Evolutionary conservation across 2,888 invertebrate species (phyloP).

Genomic region (Ellobium chinense): DNA sequence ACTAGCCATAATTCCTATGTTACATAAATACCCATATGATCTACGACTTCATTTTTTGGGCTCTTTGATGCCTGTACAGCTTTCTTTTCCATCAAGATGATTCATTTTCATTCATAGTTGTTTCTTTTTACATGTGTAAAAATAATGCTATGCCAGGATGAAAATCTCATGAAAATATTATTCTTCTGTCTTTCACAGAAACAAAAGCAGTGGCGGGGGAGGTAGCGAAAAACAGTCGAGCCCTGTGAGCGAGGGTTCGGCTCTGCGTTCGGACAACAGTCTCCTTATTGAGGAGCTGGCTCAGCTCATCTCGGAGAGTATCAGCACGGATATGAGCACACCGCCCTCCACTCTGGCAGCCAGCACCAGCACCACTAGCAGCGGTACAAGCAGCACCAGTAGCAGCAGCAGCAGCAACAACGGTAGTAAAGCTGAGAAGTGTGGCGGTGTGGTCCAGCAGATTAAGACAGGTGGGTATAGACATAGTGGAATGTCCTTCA

Average conservation of each 20-base stretch:
- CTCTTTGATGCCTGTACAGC: too few relatives aligned
- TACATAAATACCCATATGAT: too few relatives aligned
- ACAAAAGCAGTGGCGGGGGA: not conserved
- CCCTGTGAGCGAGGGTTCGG: not conserved
- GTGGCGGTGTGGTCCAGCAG: not conserved
- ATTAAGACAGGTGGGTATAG: constrained; percentile 28
- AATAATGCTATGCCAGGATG: too few relatives aligned
- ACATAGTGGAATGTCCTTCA: too few relatives aligned
- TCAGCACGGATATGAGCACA: constrained; percentile 36
- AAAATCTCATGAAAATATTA: too few relatives aligned
- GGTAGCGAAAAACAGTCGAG: not conserved
- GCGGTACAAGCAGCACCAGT: not conserved
- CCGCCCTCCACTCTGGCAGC: constrained; percentile 22
- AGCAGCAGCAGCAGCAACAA: not conserved
- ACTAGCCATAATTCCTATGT: too few relatives aligned
- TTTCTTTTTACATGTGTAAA: too few relatives aligned
- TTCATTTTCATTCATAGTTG: too few relatives aligned
- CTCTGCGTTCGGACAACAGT: constrained; percentile 13
- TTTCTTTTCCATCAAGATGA: too few relatives aligned
- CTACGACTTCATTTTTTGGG: too few relatives aligned
- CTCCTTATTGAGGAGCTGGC: constrained; percentile 33
- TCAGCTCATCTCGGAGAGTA: constrained; percentile 36
- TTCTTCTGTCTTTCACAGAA: constrained; percentile 8
- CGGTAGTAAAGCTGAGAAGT: constrained; percentile 9
- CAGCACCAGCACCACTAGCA: constrained; percentile 17